Evolutionary conservation across 2,113 vertebrate species (phyloP), one percentile per base, ranked within the genome.

Genomic region (Bucco capensis): DNA sequence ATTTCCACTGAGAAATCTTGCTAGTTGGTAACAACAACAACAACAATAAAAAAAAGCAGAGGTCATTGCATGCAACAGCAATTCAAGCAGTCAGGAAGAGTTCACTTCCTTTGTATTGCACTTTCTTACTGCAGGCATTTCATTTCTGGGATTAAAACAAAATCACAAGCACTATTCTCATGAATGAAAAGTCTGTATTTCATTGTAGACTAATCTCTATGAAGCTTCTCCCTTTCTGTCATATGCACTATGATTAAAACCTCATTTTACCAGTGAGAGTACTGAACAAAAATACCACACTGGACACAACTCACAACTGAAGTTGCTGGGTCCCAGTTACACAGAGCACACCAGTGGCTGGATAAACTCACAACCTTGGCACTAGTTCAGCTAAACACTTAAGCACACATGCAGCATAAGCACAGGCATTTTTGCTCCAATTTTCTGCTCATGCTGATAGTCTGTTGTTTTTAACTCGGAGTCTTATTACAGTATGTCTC

Each of bases 1-100:
- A 90, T 90, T 90, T 92, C 88, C 83, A 65, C 74, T 35, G 83
- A 92, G 87, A 82, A 92, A 90, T 79, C 66, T 65, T 84, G 74
- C 10, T 79, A 50, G 49, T 30, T 51, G 7, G 18, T 38, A 81
- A 76, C 27, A 75, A 72, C 19, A 83, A 25, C 12, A 42, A 42
- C 5, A 64, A 31, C 9, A 64, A 8, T n/a, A 46, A 17, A 10
- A 46, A 19, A 14, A 24, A 15, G 23, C 8, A 77, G 8, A 67
- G 47, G 35, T 83, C 42, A 81, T 70, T 88, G 28, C 10, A 74
- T 71, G 61, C 16, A 84, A 35, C 44, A 66, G 42, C 44, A 66
- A 19, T 46, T 60, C 25, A 53, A 72, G 40, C 22, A 75, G 76
- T 74, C 76, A 90, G 46, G 61, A 83, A 78, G 70, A 89, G 62